Base-by-base conservation (phyloP, 2,888 invertebrate species). In the Noctua comes region DNA sequence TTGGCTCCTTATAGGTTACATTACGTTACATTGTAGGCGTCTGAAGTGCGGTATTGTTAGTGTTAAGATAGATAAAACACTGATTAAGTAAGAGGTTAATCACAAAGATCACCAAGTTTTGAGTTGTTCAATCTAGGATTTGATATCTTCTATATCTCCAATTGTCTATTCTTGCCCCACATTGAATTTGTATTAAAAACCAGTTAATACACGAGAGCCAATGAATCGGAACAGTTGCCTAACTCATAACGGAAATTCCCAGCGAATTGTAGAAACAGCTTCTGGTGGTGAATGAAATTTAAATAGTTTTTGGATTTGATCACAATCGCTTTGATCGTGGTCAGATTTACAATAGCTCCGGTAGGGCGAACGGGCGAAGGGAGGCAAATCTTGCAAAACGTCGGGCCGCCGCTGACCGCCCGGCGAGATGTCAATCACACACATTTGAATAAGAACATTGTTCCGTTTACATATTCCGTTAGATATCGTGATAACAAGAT, bases 341-440 rank as follows among this genome's bases (percentile, higher is more conserved):
- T 95, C 95, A 96, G 92, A 92, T 90, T 89, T 90, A 96, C 95
- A 96, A 96, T 94, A 88, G 92, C 80, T 84, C 86, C 87, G 91
- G 92, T 91, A 92, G 93, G 91, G 80, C 86, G 85, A 66, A 65
- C 73, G 73, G 70, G 68, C 54, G 88, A 76, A 90, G 91, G 90
- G 92, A 90, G 86, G 90, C 86, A 91, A 90, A 87, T 90, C 90
- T 90, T 88, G 91, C 88, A 86, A 91, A 91, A 89, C 81, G 90
- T 82, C 85, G 87, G 80, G 76, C 84, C 62, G 43, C 77, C 78
- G 91, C 92, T 95, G 96, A 95, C 96, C 96, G 95, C 96, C 96
- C 90, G 95, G 94, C 89, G 96, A 94, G 96, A 96, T 96, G 96
- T 96, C 96, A 96, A 96, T 96, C 96, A 96, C 92, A 90, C 77